A percentile compares a stretch with the other conserved stretches of the same genome.
These are phyloP conservation scores for Smittia aterrima DNA, from an alignment of 2,888 invertebrate genomes.

Conservation along the genomic window DNA sequence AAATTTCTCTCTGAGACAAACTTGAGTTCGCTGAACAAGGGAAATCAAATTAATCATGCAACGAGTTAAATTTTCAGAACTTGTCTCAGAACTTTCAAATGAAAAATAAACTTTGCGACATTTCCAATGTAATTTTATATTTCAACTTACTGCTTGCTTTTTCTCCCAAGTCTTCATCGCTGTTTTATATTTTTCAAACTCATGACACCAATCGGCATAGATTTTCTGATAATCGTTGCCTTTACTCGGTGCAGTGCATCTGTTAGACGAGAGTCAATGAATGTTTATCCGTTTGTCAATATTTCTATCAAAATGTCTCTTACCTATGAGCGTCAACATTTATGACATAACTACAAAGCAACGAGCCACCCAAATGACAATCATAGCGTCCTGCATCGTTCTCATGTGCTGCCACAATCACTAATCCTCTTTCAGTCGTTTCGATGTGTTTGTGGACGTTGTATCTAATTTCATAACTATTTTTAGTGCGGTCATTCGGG, in stretches of 20 bases:
- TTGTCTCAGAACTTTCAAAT: no score
- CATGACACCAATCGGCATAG: constrained; percentile 97
- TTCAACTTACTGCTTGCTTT: constrained; percentile 86
- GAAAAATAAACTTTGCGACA: no score
- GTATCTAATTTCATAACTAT: constrained; percentile 54
- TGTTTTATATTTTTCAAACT: constrained; percentile 94
- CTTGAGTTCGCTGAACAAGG: no score
- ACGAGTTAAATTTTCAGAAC: no score
- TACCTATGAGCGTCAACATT: constrained; percentile 86
- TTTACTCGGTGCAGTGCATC: constrained; percentile 84
- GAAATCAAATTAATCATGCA: no score
- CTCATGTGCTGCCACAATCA: constrained; percentile 84
- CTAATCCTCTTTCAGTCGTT: constrained; percentile 86
- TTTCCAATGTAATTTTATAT: no score
- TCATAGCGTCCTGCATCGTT: constrained; percentile 87
- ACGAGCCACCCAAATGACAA: constrained; percentile 84
- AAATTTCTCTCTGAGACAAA: no score
- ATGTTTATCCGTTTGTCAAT: background rate
- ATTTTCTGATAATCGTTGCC: constrained; percentile 91
- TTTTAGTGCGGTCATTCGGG: constrained; percentile 5
- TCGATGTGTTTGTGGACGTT: constrained; percentile 91
- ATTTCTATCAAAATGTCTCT: constrained; percentile 44
- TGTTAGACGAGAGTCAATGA: constrained; percentile 45
- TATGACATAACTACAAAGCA: constrained; percentile 86
- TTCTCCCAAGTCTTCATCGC: constrained; percentile 95